Evolutionary conservation across 2,888 invertebrate species (phyloP).

Genomic region (Hemaris fuciformis): DNA sequence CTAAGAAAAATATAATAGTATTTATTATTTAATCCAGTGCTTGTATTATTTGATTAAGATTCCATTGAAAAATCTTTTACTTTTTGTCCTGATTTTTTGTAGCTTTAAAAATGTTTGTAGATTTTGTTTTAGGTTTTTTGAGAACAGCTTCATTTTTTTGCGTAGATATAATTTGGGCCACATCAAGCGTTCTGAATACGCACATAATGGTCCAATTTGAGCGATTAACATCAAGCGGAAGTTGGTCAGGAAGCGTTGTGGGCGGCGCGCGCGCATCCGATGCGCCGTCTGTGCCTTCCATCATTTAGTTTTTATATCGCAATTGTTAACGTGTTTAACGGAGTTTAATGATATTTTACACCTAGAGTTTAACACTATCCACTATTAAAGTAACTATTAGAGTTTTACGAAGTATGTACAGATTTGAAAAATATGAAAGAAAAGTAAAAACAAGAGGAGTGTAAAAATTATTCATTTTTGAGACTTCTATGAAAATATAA

Average conservation of each 20-base stretch:
- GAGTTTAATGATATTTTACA: constrained; percentile 12
- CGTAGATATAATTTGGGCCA: neutral
- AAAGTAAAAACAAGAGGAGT: too few species aligned
- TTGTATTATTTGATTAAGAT: too few species aligned
- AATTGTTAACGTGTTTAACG: constrained; percentile 7
- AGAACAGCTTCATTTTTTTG: neutral
- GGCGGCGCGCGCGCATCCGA: constrained; percentile 63
- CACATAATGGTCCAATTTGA: constrained; percentile 45
- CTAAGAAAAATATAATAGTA: too few species aligned
- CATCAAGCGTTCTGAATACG: constrained; percentile 8
- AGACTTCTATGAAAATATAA: too few species aligned
- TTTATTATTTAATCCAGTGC: too few species aligned
- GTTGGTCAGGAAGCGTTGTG: constrained; percentile 65
- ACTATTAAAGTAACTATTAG: too few species aligned
- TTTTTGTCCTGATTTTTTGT: too few species aligned
- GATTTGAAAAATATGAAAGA: too few species aligned
- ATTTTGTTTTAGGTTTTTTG: too few species aligned
- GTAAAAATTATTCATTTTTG: too few species aligned
- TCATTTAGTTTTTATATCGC: neutral
- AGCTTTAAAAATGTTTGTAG: too few species aligned
- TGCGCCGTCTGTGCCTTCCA: constrained; percentile 16
- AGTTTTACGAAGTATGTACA: too few species aligned
- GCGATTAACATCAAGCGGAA: constrained; percentile 65
- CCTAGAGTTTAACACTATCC: constrained; percentile 16
- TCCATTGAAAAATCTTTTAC: neutral